Evolutionary conservation across 1,140 invertebrate genomes (phyloP).

Genomic region (Eupristina koningsbergeri): DNA sequence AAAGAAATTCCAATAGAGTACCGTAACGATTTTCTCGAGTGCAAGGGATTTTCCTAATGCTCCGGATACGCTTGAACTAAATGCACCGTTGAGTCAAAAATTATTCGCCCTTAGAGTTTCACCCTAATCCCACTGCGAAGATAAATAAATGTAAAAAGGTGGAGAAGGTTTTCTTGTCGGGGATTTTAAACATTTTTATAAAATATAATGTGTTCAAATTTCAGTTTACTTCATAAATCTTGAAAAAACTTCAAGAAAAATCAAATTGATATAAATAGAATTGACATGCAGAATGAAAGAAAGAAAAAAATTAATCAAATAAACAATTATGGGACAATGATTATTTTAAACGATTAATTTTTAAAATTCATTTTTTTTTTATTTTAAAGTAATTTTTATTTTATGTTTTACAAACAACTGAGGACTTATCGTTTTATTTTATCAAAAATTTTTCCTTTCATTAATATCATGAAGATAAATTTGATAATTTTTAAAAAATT

Average conservation of each 20-base stretch:
- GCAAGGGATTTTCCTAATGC: conserved; percentile 48
- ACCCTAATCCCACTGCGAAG: conserved; percentile 37
- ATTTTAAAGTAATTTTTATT: too few species aligned
- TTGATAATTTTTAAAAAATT: too few species aligned
- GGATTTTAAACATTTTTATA: conserved; percentile 9
- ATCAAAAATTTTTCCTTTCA: too few species aligned
- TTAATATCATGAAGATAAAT: too few species aligned
- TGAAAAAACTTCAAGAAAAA: too few species aligned
- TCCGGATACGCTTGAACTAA: conserved; percentile 34
- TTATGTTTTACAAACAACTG: too few species aligned
- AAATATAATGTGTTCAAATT: conserved; percentile 11
- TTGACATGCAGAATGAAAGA: neutral
- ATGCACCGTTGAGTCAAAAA: conserved; percentile 43
- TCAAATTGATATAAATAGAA: neutral
- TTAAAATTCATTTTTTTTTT: too few species aligned
- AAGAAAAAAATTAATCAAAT: neutral
- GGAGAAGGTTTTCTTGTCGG: conserved; percentile 5
- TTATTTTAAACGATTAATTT: too few species aligned
- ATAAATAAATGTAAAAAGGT: conserved; percentile 44
- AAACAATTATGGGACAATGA: too few species aligned
- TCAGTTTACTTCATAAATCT: neutral
- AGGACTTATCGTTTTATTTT: too few species aligned
- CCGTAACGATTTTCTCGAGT: conserved; percentile 43
- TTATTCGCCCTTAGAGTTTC: conserved; percentile 44
- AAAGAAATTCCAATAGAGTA: conserved; percentile 11